phyloP scores from a whole-genome alignment of 2,797 vertebrate species.

The Lagorchestes hirsutus region DNA sequence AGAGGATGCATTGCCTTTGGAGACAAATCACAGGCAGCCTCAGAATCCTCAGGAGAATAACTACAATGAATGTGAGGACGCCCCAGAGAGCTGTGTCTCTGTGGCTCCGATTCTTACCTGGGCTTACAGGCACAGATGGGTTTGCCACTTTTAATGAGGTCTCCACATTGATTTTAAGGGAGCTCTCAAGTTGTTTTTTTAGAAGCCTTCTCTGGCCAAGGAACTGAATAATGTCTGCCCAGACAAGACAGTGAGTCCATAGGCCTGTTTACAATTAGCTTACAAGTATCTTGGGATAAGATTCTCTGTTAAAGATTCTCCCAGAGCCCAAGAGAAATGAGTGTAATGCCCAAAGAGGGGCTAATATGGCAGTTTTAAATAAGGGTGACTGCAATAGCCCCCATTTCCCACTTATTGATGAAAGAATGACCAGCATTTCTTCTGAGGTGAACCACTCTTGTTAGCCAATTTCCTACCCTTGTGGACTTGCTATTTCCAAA shows the following conservation, averaged over 20 bases:
- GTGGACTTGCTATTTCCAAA: rapidly evolving
- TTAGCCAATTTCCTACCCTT: rapidly evolving
- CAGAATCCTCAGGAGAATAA: slow-evolving; percentile 7
- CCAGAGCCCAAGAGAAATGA: not conserved
- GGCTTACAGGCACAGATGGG: not conserved
- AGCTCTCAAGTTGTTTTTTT: not conserved
- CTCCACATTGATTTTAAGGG: not conserved
- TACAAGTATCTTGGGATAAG: not conserved
- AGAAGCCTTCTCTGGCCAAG: not conserved
- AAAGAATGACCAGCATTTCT: not conserved
- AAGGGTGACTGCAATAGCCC: not conserved
- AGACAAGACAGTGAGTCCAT: not conserved
- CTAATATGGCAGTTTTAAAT: not conserved
- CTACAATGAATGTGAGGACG: not conserved
- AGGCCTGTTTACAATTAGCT: not conserved
- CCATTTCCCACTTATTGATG: slow-evolving; percentile 21
- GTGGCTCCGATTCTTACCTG: not conserved
- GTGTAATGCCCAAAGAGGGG: not conserved
- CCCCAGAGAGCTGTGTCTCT: not conserved
- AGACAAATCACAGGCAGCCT: not conserved
- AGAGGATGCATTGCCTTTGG: not conserved
- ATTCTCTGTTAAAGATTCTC: not conserved
- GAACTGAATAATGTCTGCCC: not conserved
- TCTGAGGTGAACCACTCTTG: slow-evolving; percentile 27
- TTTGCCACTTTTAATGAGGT: not conserved